These are phyloP conservation scores for Denticeps clupeoides DNA, from an alignment of 2,797 vertebrate genomes.

Conservation along the genomic window DNA sequence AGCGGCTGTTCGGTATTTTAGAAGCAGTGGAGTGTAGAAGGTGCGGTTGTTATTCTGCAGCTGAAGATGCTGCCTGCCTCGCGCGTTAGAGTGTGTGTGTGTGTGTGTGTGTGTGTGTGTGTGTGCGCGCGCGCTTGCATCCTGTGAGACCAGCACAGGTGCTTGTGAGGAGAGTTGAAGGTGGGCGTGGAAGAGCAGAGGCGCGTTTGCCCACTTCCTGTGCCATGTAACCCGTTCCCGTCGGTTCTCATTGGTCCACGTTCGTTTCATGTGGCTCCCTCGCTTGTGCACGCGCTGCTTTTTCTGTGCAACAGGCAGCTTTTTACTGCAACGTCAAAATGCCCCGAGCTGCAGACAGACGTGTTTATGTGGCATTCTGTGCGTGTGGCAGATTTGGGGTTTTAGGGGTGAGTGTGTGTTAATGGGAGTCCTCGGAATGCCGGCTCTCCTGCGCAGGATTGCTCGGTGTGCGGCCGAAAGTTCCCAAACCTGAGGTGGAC, in stretches of 20 bases:
- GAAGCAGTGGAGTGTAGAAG: no score
- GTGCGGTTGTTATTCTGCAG: neutral
- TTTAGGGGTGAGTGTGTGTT: no score
- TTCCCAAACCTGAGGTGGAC: no score
- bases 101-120: conserved; percentile 30
- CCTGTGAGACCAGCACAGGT: conserved; percentile 78
- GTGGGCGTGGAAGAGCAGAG: conserved; percentile 46
- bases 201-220: conserved; percentile 76
- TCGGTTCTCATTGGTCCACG: conserved; percentile 57
- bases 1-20: no score
- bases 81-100: conserved; percentile 15
- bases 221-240: conserved; percentile 39
- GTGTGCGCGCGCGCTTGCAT: conserved; percentile 59
- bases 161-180: conserved; percentile 56
- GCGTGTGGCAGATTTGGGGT: no score
- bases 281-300: conserved; percentile 38
- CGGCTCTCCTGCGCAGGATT: no score
- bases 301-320: no score
- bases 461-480: no score
- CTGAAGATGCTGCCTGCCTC: neutral
- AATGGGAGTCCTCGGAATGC: no score
- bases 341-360: no score
- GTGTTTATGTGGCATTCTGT: no score
- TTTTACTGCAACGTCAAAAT: no score
- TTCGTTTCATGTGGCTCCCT: conserved; percentile 43